Base-by-base conservation (phyloP, 53 echinoderm and acorn worm genomes). In the Astropecten irregularis region DNA sequence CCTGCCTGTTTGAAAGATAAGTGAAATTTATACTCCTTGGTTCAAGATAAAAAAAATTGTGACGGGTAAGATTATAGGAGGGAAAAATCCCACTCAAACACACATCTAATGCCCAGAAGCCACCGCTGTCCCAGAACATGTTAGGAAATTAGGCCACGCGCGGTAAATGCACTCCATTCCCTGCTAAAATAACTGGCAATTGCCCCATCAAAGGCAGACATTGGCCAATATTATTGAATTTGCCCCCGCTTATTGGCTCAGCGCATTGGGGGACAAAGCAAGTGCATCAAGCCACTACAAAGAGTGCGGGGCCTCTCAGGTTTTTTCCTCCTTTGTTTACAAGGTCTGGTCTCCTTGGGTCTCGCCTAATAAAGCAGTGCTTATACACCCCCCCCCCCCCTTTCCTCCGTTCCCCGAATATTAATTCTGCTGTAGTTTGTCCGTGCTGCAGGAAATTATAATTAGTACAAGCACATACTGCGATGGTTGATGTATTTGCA, bases 171-270 rank as follows among this genome's bases (percentile, higher is more conserved):
- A 79, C 79, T 79, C 62, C 46, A 79, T 79, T 79, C 56, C 79
- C 16, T 58, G 19, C 79, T 79, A 79, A 79, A 79, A 79, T 79
- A 79, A 79, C 79, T 79, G 60, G 30, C 31, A 35, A 74, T 74
- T 74, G 74, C 58, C 55, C 79, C 61, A 79, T 79, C 79, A 79
- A 62, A 56, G 62, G 61, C 47, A 62, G 79, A 62, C 79, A 47
- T 79, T 79, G 46, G 79, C 79, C 61, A 61, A 61, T 79, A 79
- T 79, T 79, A 79, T 79, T 79, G 79, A 79, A 79, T 79, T 79
- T 79, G 48, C 79, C 47, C 26, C 18, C 61, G 62, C 44, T 79
- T 79, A 79, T 79, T 74, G 79, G 79, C 79, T 79, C 79, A 62
- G 79, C 26, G 60, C 61, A 61, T 42, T 34, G 58, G 28, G 60